Evolutionary conservation across 2,797 vertebrate species (phyloP).

Genomic region (Mycteria americana): DNA sequence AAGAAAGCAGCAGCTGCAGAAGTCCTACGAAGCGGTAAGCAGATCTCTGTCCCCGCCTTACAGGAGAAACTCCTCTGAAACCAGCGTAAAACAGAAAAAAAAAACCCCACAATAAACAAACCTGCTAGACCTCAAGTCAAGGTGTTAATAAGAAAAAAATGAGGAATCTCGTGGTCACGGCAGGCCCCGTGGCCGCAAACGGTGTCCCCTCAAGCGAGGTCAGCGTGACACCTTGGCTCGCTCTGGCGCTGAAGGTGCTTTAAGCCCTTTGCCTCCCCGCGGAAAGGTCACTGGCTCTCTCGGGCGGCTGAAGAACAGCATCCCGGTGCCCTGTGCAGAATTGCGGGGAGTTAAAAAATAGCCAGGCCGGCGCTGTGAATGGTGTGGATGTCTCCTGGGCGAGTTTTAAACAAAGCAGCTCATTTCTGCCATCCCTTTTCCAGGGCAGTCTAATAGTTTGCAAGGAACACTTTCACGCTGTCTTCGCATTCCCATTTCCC

Average conservation of each 20-base stretch:
- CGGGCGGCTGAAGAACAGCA: background rate
- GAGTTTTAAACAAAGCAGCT: background rate
- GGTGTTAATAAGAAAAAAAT: background rate
- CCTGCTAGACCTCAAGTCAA: too few species aligned
- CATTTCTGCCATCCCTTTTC: background rate
- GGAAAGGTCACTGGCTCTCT: background rate
- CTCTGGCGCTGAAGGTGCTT: background rate
- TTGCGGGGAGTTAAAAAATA: background rate
- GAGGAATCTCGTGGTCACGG: too few species aligned
- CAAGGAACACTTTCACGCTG: background rate
- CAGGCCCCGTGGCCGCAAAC: accelerated
- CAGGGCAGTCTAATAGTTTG: background rate
- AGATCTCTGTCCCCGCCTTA: background rate
- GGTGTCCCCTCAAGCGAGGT: background rate
- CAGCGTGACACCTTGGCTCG: accelerated
- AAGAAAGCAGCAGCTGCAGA: constrained; percentile 76
- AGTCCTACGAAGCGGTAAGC: constrained; percentile 73
- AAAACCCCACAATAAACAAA: too few species aligned
- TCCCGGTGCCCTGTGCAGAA: background rate
- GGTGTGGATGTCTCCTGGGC: background rate
- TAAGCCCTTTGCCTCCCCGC: background rate
- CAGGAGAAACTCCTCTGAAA: background rate
- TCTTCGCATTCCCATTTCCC: background rate
- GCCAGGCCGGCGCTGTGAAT: background rate
- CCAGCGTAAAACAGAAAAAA: accelerated